phyloP scores from a whole-genome alignment of 2,113 vertebrate species.

The Platycercus adscitus region DNA sequence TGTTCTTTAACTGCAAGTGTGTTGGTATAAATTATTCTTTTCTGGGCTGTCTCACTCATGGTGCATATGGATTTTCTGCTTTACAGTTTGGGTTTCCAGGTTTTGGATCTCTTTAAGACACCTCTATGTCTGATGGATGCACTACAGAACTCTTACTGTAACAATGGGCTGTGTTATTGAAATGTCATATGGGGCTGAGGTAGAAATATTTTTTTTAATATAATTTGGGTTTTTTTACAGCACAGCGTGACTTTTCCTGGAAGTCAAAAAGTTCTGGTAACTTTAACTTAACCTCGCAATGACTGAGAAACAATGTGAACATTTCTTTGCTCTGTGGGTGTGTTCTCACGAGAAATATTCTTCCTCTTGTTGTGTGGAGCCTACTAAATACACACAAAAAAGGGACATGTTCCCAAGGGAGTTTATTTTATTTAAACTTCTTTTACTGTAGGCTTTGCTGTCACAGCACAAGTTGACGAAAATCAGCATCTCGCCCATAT shows the following conservation, averaged over 20 bases:
- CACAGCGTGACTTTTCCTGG: not conserved
- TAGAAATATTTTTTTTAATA: not conserved
- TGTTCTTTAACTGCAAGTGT: not conserved
- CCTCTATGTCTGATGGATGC: not conserved
- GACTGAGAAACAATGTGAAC: not conserved
- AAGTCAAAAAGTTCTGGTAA: not conserved
- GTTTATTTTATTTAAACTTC: not conserved
- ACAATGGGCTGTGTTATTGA: not conserved
- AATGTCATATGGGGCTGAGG: not conserved
- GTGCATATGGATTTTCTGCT: not conserved
- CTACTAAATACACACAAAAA: not conserved
- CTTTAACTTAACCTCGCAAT: not conserved
- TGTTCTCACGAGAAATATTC: not conserved
- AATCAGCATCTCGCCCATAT: conserved; percentile 82
- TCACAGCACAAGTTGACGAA: conserved; percentile 85
- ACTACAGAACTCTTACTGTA: not conserved
- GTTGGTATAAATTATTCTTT: not conserved
- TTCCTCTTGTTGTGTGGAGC: not conserved
- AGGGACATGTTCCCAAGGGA: not conserved
- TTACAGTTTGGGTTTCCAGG: not conserved
- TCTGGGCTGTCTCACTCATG: not conserved
- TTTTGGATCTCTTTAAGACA: not conserved
- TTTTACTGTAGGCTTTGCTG: conserved; percentile 84
- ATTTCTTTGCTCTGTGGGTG: not conserved
- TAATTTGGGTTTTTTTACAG: not conserved